A percentile compares a stretch with the other conserved stretches of the same genome.
These are phyloP conservation scores for Dryobotodes eremita DNA, from an alignment of 2,888 invertebrate genomes.

Conservation along the genomic window DNA sequence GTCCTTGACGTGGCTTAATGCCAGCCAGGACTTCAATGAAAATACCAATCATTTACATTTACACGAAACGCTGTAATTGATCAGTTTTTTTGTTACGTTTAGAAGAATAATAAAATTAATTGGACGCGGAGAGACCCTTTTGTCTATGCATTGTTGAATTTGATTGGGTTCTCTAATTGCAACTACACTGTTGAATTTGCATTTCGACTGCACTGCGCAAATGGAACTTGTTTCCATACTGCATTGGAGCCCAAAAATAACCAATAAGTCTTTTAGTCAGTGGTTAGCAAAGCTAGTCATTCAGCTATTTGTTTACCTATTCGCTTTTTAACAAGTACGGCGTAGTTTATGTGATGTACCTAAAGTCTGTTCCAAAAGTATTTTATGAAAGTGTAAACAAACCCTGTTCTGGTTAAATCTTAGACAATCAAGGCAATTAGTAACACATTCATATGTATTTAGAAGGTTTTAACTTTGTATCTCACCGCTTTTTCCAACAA, in stretches of 20 bases:
- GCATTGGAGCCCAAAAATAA: conserved; percentile 16
- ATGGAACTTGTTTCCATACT: conserved; percentile 33
- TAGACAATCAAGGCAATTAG: not conserved
- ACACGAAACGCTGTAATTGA: not conserved
- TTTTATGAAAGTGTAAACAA: not conserved
- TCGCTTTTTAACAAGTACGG: not conserved
- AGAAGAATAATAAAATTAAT: conserved; percentile 53
- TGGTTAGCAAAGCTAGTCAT: not conserved
- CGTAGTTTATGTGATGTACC: not conserved
- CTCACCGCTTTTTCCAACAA: not conserved
- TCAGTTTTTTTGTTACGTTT: conserved; percentile 4
- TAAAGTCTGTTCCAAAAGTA: not conserved
- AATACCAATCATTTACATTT: not conserved
- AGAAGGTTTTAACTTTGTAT: not conserved
- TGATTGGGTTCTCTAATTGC: conserved; percentile 67
- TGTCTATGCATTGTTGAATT: conserved; percentile 62
- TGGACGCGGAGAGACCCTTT: conserved; percentile 53
- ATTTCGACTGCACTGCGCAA: conserved; percentile 69
- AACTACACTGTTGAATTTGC: conserved; percentile 61
- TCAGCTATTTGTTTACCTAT: conserved; percentile 1
- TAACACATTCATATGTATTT: not conserved
- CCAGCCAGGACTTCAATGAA: not conserved
- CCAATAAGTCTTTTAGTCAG: not conserved
- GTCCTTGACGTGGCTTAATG: not conserved
- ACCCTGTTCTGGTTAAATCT: not conserved